Evolutionary conservation across 2,888 invertebrate species (phyloP).

Genomic region (Agrochola macilenta): DNA sequence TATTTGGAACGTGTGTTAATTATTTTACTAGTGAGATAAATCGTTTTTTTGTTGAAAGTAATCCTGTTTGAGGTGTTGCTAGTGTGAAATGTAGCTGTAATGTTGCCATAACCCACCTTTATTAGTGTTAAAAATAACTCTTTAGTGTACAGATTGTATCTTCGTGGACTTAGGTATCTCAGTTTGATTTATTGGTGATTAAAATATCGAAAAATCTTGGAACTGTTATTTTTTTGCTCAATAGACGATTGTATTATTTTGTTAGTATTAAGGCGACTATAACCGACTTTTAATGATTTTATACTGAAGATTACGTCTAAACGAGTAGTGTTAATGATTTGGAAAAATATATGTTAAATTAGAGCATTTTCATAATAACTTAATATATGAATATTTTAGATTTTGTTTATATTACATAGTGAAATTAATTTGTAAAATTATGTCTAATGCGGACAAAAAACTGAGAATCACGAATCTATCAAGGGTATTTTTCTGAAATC

Average conservation of each 20-base stretch:
- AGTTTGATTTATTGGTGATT: not conserved
- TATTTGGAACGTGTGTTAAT: constrained; percentile 53
- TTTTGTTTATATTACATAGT: too few relatives aligned
- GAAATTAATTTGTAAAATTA: too few relatives aligned
- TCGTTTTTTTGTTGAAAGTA: constrained; percentile 38
- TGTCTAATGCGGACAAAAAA: too few relatives aligned
- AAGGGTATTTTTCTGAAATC: too few relatives aligned
- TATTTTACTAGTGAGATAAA: constrained; percentile 42
- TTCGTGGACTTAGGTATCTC: not conserved
- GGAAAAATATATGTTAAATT: too few relatives aligned
- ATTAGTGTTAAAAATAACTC: not conserved
- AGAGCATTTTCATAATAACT: too few relatives aligned
- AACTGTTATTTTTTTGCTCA: too few relatives aligned
- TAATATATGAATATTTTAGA: too few relatives aligned
- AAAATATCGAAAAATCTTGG: not conserved
- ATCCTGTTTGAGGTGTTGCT: constrained; percentile 45
- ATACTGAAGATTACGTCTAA: too few relatives aligned
- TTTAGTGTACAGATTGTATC: not conserved
- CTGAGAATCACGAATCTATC: too few relatives aligned
- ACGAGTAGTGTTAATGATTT: too few relatives aligned
- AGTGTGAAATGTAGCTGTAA: constrained; percentile 9
- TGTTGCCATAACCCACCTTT: constrained; percentile 17
- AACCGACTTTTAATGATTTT: too few relatives aligned
- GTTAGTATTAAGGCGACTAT: not conserved
- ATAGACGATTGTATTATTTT: not conserved